Conservation (phyloP, 2,797 vertebrate genomes). For the Bovichtus variegatus region DNA sequence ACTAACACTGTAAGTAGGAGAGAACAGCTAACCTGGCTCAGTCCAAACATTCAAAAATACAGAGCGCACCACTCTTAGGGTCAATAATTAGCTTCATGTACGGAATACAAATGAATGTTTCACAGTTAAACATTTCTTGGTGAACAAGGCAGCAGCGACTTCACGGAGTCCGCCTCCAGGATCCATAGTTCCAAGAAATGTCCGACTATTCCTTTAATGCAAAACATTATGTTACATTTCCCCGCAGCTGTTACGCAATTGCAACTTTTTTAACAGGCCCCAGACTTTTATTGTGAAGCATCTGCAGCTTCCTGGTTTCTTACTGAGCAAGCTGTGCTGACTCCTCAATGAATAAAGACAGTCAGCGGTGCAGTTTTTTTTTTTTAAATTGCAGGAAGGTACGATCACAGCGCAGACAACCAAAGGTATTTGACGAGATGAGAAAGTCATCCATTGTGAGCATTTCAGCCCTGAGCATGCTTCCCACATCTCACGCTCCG, state of each 20-base stretch:
- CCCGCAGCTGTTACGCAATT: too few relatives aligned
- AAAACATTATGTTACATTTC: background rate
- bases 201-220: background rate
- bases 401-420: background rate
- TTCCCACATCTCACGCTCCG: background rate
- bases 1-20: too few relatives aligned
- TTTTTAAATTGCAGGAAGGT: background rate
- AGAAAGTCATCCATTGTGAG: background rate
- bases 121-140: too few relatives aligned
- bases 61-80: too few relatives aligned
- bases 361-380: too few relatives aligned
- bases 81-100: too few relatives aligned
- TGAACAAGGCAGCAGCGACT: too few relatives aligned
- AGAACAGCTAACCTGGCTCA: too few relatives aligned
- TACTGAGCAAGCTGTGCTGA: too few relatives aligned
- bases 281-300: background rate
- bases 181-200: background rate
- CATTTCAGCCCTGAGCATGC: background rate
- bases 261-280: background rate
- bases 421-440: background rate
- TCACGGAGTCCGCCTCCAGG: too few relatives aligned
- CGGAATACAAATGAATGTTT: too few relatives aligned
- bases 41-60: too few relatives aligned
- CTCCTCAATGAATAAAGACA: background rate
- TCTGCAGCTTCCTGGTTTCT: background rate